A percentile compares a stretch with the other conserved stretches of the same genome.
Conservation (phyloP, 2,888 invertebrate genomes). For the Drosophila suboccidentalis region DNA sequence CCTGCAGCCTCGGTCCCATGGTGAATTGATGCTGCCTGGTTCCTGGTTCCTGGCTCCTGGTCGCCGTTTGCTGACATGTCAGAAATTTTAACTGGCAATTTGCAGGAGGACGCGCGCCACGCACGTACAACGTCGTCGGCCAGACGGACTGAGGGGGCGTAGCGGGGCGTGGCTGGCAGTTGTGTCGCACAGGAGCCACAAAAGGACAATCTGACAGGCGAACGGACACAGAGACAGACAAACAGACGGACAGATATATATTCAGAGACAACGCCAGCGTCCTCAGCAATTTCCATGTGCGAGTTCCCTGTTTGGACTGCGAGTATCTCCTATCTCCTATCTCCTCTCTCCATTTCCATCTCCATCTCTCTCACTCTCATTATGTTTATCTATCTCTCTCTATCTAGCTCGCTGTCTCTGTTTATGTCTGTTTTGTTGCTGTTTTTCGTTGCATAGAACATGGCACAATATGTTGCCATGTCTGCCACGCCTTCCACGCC, state of each 20-base stretch:
- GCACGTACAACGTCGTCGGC: constrained; percentile 57
- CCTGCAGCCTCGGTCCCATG: background rate
- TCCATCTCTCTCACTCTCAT: background rate
- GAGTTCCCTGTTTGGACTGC: constrained; percentile 18
- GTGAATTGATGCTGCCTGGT: no score
- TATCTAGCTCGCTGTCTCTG: constrained; percentile 17
- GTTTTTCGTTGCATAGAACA: constrained; percentile 68
- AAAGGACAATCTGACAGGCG: constrained; percentile 42
- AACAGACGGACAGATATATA: constrained; percentile 25
- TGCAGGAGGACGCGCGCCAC: constrained; percentile 71
- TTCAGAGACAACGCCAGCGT: constrained; percentile 39
- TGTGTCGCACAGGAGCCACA: constrained; percentile 39
- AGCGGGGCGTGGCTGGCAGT: background rate
- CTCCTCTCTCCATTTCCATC: background rate
- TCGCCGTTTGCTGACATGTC: constrained; percentile 78
- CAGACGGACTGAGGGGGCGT: background rate
- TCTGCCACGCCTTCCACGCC: constrained; percentile 51
- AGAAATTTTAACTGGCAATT: constrained; percentile 81
- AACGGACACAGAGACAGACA: constrained; percentile 9
- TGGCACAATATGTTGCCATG: constrained; percentile 78
- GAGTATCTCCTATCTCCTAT: no score
- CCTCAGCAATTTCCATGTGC: constrained; percentile 60
- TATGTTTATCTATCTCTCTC: background rate
- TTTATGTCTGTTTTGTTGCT: constrained; percentile 34
- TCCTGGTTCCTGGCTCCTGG: background rate